These are phyloP conservation scores for Batillaria attramentaria DNA, from an alignment of 1,140 invertebrate genomes.

Conservation along the genomic window DNA sequence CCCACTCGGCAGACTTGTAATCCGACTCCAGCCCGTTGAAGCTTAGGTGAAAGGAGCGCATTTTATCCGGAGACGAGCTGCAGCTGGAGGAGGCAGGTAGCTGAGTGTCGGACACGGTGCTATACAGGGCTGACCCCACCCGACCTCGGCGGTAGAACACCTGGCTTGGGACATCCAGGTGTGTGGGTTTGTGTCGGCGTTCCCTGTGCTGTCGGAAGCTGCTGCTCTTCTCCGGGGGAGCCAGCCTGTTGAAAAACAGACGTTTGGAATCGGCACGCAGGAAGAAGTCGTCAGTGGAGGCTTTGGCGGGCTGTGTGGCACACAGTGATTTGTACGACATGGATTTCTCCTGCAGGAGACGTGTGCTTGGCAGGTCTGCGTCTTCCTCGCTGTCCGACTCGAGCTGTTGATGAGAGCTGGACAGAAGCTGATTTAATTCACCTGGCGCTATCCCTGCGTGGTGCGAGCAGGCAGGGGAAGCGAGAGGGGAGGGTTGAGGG, in stretches of 20 bases:
- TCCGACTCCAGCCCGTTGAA: conserved; percentile 41
- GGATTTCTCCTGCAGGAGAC: conserved; percentile 28
- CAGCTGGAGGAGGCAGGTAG: conserved; percentile 17
- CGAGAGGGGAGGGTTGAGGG: background rate
- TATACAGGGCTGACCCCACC: conserved; percentile 13
- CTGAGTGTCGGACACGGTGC: conserved; percentile 36
- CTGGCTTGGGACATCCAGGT: conserved; percentile 31
- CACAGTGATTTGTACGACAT: conserved; percentile 33
- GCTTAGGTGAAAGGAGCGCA: conserved; percentile 32
- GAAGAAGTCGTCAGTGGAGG: conserved; percentile 20
- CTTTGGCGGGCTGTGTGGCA: background rate
- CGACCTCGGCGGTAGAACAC: conserved; percentile 22
- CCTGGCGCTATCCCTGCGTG: background rate
- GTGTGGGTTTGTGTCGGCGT: background rate
- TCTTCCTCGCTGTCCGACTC: conserved; percentile 26
- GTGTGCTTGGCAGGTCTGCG: conserved; percentile 15
- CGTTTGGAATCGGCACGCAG: background rate
- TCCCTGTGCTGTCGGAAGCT: conserved; percentile 18
- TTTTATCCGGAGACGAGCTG: background rate
- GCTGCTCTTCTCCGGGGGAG: conserved; percentile 12
- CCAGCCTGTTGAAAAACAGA: background rate
- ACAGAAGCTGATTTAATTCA: too few relatives aligned
- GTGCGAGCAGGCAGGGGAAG: background rate
- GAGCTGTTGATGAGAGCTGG: too few relatives aligned
- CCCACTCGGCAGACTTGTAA: conserved; percentile 59